Evolutionary conservation across 2,888 invertebrate genomes (phyloP), one percentile per base, ranked within the genome.

Genomic region (Oscheius sp.): DNA sequence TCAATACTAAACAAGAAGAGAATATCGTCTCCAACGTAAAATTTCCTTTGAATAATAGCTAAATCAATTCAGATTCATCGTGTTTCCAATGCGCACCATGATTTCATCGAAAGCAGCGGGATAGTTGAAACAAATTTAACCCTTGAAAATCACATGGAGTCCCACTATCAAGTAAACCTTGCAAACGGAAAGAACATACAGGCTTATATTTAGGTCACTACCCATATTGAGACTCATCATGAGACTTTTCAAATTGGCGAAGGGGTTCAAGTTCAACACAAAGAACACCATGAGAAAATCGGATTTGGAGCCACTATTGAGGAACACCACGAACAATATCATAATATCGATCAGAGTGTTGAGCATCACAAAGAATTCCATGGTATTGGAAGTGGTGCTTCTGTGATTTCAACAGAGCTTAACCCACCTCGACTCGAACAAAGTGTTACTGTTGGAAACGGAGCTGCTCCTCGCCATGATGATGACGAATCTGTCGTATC

Each of bases 181-280:
- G 36, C 14, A 8, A 44, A 30, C 26, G 14, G n/a, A 6, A 28
- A 26, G 14, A 12, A 17, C 32, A 6, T 32, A 24, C n/a, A 50
- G 17, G 6, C 1, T 4, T 12, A n/a, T 12, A 8, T 32, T 30
- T 20, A 62, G 62, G 62, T 62, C 8, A 47, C 30, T 14, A 28
- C 62, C 33, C 62, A 62, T 20, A 49, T 62, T 30, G 62, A 62
- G 49, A 59, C 24, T 45, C 44, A 45, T 28, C 44, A 44, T 41
- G 45, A 41, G 20, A 14, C 32, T 44, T 8, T 9, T 56, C 6
- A 49, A 6, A 59, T 59, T n/a, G 26, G 59, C n/a, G 59, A 28
- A 44, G 59, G 44, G 14, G 57, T 38, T n/a, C 33, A 54, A 36
- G n/a, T 32, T 12, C 57, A 57, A 24, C 38, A 38, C 4, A 41